Percentiles rank a stretch among this genome's conserved stretches.
Conservation (phyloP, 2,113 vertebrate species). For the Tychaedon coryphoeus region DNA sequence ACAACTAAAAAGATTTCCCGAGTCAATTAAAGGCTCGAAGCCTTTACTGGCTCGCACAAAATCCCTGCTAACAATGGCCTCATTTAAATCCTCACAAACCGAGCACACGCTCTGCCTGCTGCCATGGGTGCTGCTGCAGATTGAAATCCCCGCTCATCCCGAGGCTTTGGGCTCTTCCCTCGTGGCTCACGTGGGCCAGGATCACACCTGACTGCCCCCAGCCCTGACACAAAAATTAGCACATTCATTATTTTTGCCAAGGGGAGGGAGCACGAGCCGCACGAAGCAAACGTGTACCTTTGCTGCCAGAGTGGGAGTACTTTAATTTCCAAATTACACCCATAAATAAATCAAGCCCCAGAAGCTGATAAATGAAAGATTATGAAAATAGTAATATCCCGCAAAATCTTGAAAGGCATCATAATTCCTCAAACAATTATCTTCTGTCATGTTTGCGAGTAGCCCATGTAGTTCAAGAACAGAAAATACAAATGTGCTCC, state of each 20-base stretch:
- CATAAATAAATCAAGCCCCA: constrained; percentile 44
- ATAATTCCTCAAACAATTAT: constrained; percentile 64
- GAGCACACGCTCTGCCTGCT: not conserved
- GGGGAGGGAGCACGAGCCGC: not conserved
- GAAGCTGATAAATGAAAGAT: constrained; percentile 56
- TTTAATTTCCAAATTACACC: constrained; percentile 57
- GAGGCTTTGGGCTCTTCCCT: not conserved
- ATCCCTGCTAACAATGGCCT: constrained; percentile 23
- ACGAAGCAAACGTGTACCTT: constrained; percentile 26
- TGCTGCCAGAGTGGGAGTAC: constrained; percentile 7
- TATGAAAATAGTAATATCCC: constrained; percentile 53
- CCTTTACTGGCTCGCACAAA: constrained; percentile 26
- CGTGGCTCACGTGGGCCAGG: not conserved
- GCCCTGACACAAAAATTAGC: constrained; percentile 11
- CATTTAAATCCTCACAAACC: not conserved
- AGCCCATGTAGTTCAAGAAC: constrained; percentile 38
- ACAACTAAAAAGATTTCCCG: constrained; percentile 56
- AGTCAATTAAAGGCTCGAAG: constrained; percentile 53
- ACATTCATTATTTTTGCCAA: constrained; percentile 17
- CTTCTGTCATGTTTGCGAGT: constrained; percentile 57
- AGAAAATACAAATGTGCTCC: constrained; percentile 56
- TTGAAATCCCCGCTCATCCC: not conserved
- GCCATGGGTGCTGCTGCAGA: not conserved
- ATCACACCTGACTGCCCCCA: not conserved
- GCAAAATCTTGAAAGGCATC: constrained; percentile 53